Evolutionary conservation across 2,888 invertebrate species (phyloP), one percentile per base, ranked within the genome.

Genomic region (Bombylius major): DNA sequence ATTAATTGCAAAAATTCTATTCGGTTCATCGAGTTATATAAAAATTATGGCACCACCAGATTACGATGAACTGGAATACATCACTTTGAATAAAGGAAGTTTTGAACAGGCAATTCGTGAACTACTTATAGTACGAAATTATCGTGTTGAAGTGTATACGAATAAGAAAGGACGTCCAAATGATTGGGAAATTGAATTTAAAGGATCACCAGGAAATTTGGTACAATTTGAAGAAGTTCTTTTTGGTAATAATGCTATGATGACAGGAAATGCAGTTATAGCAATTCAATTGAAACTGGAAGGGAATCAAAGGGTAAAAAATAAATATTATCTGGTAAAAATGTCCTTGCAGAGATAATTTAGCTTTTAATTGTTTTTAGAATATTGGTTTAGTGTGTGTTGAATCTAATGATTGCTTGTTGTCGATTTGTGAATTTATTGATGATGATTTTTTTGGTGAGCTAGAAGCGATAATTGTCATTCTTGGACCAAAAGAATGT

Each of bases 201-300:
- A 91, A 76, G 96, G 90, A 0, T 96, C 96, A 0, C 96, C 97
- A 0, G 97, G 96, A 6, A 95, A 93, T 73, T 75, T 97, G 53
- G 76, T 84, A 0, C 93, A 95, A 69, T 85, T 97, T 70, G 96
- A 97, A 71, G 91, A 95, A 58, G 77, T 96, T 14, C 72, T 97
- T 7, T 87, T 94, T 63, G 79, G 82, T 44, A 72, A 70, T 54
- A 70, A 66, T 44, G 72, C 73, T 45, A 64, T 72, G n/a, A 75
- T 80, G 14, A 81, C 80, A 46, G 81, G 85, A 49, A 84, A 84
- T 13, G 84, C 84, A 39, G 82, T 94, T 5, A 82, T 95, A 71
- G 87, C 89, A 31, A 78, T 96, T n/a, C 87, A 88, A 72, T 73
- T 90, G 6, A 80, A 81, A 47, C 77, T 79, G 39, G 85, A 86